Evolutionary conservation across 92 coral and sea anemone genomes (phyloP), one percentile per base, ranked within the genome.

Genomic region (Porites evermanni): DNA sequence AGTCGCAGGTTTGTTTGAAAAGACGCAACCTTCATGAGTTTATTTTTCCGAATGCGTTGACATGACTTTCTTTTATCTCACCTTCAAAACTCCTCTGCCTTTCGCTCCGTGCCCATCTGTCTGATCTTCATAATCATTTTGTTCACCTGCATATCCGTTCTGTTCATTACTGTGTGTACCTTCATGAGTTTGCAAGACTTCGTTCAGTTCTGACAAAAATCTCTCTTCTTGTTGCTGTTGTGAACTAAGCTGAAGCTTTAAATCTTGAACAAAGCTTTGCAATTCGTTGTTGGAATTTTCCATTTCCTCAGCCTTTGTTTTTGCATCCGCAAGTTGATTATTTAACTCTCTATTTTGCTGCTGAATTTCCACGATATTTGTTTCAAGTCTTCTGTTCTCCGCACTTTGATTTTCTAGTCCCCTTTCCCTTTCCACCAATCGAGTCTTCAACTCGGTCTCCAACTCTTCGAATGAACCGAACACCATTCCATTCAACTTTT

Each of bases 391-490:
- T 84, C 92, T 86, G 75, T 97, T 97, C 78, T 97, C 95, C 0
- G 89, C 89, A 17, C 94, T 95, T 64, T 92, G 97, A 53, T 81
- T 95, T 79, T 95, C 93, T 21, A 97, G 86, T 2, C 99, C 99
- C 82, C 89, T 93, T 51, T 97, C 99, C 67, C 88, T 91, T 51
- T 97, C 99, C 73, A 90, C 75, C 19, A 97, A 82, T 72, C 95
- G 90, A 66, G 89, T 78, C 85, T 95, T 97, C 19, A 95, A 89
- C 50, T 97, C 93, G 14, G 89, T 61, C 72, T 97, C 99, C 26
- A 97, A 79, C 76, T 97, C 99, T 64, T 97, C 99, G 82, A 95
- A 97, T 12, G 99, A 95, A 58, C 95, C 93, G 47, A 97, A 97
- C 7, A 97, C 99, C 92, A 94, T 92, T 10, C 98, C 99, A 66